Conservation (phyloP, 2,888 invertebrate genomes). For the Brenthis daphne region DNA sequence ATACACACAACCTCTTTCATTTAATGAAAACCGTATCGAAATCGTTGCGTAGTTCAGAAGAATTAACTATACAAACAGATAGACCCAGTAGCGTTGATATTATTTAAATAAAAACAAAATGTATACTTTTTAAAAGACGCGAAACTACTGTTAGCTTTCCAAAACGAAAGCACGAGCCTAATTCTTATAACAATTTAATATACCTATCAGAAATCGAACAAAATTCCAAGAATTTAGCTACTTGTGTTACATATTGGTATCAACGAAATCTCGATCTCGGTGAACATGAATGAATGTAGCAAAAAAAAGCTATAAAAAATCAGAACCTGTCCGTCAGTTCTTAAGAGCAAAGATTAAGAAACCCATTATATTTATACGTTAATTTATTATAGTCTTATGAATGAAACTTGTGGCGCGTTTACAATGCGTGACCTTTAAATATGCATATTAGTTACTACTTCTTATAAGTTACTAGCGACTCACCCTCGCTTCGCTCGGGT, state of each 20-base stretch:
- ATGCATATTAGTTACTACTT: no score
- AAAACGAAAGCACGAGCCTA: no score
- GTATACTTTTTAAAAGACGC: no score
- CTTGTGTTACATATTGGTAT: conserved; percentile 12
- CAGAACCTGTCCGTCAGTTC: conserved; percentile 40
- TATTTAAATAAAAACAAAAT: background rate
- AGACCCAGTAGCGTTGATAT: background rate
- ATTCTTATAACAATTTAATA: no score
- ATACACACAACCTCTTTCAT: background rate
- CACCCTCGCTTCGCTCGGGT: no score
- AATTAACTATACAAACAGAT: background rate
- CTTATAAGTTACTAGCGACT: no score
- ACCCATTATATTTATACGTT: conserved; percentile 43
- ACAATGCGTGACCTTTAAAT: background rate
- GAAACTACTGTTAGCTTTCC: no score
- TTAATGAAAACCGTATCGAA: background rate
- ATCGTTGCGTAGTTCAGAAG: background rate
- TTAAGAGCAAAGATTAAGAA: conserved; percentile 44
- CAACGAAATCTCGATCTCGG: conserved; percentile 17
- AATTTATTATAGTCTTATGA: conserved; percentile 48
- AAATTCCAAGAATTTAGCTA: background rate
- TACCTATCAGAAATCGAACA: no score
- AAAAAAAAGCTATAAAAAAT: conserved; percentile 25
- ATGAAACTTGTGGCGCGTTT: conserved; percentile 48
- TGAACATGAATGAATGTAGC: conserved; percentile 22